Evolutionary conservation across 2,113 vertebrate genomes (phyloP).

Genomic region (Naja naja): DNA sequence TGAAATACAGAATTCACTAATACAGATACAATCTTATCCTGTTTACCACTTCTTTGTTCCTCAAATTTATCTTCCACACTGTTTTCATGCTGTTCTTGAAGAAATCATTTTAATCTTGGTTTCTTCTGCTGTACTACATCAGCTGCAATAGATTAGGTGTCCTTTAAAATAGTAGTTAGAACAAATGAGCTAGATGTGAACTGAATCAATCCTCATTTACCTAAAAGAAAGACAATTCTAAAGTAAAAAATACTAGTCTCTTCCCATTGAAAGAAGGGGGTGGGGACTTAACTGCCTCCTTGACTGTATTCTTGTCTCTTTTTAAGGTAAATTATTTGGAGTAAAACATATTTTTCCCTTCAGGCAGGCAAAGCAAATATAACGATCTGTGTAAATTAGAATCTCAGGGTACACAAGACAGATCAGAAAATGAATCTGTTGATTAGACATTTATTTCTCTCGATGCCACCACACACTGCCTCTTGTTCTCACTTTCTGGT

Average conservation of each 20-base stretch:
- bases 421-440: neutral
- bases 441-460: neutral
- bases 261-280: neutral
- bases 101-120: neutral
- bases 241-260: neutral
- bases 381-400: neutral
- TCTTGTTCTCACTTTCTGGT: conserved; percentile 21
- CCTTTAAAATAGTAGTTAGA: neutral
- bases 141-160: neutral
- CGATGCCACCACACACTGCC: neutral
- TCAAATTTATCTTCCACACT: neutral
- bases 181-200: neutral
- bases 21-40: neutral
- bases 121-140: neutral
- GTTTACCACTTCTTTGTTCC: too few species aligned
- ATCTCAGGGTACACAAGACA: neutral
- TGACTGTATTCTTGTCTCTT: neutral
- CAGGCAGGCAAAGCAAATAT: neutral
- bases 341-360: neutral
- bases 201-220: neutral
- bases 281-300: neutral
- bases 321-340: neutral
- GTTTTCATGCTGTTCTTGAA: neutral
- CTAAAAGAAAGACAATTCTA: neutral
- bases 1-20: neutral